Conservation (phyloP, 2,888 invertebrate genomes). For the Callosobruchus maculatus region DNA sequence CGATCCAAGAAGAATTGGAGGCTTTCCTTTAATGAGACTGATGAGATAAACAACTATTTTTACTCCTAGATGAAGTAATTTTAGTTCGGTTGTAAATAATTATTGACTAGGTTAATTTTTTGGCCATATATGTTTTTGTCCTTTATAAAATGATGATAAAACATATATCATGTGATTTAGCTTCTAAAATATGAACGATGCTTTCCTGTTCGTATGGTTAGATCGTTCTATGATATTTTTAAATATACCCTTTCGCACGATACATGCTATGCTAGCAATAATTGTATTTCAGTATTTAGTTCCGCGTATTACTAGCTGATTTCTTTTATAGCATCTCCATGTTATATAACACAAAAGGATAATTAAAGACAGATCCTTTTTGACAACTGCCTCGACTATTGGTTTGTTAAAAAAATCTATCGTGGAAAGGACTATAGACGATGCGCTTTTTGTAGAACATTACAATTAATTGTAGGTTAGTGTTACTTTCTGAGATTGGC, state of each 20-base stretch:
- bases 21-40: slow-evolving; percentile 45
- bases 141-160: slow-evolving; percentile 16
- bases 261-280: not conserved
- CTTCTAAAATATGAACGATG: slow-evolving; percentile 27
- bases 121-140: slow-evolving; percentile 19
- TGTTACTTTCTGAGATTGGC: not conserved
- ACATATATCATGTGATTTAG: slow-evolving; percentile 23
- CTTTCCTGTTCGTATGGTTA: slow-evolving; percentile 24
- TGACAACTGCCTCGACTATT: not conserved
- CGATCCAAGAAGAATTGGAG: slow-evolving; percentile 20
- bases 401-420: not conserved
- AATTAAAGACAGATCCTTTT: not conserved
- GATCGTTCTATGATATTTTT: slow-evolving; percentile 1
- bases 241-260: not conserved
- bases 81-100: not conserved
- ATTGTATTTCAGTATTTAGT: not conserved
- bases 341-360: not conserved
- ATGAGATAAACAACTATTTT: slow-evolving; percentile 28
- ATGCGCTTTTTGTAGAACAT: not conserved
- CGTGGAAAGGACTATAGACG: not conserved
- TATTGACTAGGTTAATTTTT: slow-evolving; percentile 1
- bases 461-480: not conserved
- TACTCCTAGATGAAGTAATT: slow-evolving; percentile 10
- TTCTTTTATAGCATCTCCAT: not conserved
- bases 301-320: not conserved